These are phyloP conservation scores for Acanthiza pusilla DNA, from an alignment of 2,797 vertebrate species.

Conservation along the genomic window DNA sequence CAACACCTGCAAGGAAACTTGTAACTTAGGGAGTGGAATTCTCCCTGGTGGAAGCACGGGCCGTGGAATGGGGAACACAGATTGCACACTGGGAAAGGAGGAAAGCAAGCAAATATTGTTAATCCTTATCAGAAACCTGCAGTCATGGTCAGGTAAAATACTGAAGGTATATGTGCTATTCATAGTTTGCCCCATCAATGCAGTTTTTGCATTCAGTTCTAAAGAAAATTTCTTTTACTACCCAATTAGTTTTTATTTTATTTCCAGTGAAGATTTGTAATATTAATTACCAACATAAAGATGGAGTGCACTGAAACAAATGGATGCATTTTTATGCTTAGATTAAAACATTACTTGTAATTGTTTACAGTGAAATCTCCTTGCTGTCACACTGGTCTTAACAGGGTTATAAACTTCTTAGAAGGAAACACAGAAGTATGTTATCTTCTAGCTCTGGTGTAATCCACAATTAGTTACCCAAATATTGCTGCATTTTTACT, in stretches of 20 bases:
- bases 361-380: constrained; percentile 49
- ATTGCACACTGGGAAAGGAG: neutral
- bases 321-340: neutral
- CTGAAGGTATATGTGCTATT: neutral
- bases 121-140: neutral
- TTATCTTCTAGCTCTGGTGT: constrained; percentile 1
- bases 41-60: neutral
- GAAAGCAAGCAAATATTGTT: neutral
- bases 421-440: constrained; percentile 6
- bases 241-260: constrained; percentile 50
- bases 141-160: neutral
- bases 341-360: constrained; percentile 50
- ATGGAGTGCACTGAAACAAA: constrained; percentile 18
- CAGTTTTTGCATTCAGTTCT: neutral
- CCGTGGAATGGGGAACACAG: neutral
- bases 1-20: neutral
- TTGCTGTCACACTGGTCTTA: constrained; percentile 24
- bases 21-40: rapidly evolving
- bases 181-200: neutral
- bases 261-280: constrained; percentile 6
- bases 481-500: constrained; percentile 47
- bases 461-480: constrained; percentile 37
- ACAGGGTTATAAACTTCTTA: constrained; percentile 44
- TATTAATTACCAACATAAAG: constrained; percentile 51
- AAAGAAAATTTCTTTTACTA: constrained; percentile 16